Conservation (phyloP, 2,797 vertebrate species). For the Brachyalestes nurse region DNA sequence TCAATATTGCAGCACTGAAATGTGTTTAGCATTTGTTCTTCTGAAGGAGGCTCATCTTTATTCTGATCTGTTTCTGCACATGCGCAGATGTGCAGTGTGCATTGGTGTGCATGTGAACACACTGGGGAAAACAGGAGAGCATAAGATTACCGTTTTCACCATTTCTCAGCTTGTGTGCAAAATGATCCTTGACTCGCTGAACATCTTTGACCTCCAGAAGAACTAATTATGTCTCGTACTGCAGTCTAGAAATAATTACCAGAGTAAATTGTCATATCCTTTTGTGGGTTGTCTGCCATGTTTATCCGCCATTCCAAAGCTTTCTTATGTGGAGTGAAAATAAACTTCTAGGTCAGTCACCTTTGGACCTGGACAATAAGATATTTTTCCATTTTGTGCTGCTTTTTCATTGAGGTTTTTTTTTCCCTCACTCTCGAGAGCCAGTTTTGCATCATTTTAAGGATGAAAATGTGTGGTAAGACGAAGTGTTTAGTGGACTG, state of each 20-base stretch:
- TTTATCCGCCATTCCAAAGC: neutral
- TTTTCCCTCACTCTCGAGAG: neutral
- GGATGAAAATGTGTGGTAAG: neutral
- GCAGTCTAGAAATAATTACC: neutral
- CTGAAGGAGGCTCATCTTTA: no score
- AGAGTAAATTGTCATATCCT: neutral
- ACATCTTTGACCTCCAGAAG: neutral
- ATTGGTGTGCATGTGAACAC: no score
- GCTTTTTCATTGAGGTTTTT: neutral
- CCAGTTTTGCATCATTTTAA: neutral
- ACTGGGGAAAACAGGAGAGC: no score
- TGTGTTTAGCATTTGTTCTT: no score
- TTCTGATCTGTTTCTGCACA: no score
- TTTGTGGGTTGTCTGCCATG: neutral
- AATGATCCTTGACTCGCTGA: no score
- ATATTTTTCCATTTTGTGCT: neutral
- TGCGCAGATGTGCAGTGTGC: no score
- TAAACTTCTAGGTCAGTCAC: neutral
- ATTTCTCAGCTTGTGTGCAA: no score
- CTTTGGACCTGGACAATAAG: neutral
- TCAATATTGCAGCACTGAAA: no score
- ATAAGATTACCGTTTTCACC: no score
- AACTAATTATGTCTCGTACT: neutral
- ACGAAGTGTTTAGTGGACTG: neutral
- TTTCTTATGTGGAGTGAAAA: neutral